Evolutionary conservation across 2,797 vertebrate genomes (phyloP).

Genomic region (Labeo calbasu): DNA sequence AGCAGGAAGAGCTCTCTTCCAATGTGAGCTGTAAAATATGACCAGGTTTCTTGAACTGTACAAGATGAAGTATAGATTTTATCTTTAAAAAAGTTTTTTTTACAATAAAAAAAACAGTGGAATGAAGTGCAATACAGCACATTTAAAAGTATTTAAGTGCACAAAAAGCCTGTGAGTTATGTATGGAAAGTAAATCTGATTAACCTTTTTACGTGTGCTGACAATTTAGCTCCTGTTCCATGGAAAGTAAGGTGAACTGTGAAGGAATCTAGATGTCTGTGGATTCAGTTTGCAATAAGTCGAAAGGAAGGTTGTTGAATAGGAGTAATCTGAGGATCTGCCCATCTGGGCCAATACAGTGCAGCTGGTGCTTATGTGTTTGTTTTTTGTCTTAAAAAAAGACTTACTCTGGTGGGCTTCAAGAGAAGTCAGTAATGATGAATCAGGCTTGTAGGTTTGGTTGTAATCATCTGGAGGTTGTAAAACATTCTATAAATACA

Average conservation of each 20-base stretch:
- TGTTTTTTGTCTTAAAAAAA: conserved; percentile 66
- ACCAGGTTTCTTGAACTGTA: neutral
- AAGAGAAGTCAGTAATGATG: conserved; percentile 69
- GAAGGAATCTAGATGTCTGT: conserved; percentile 44
- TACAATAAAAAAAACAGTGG: conserved; percentile 1
- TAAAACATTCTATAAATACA: too few relatives aligned
- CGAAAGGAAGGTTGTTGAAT: conserved; percentile 50
- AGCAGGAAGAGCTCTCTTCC: conserved; percentile 29
- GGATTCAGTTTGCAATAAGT: conserved; percentile 40
- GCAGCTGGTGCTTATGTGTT: conserved; percentile 61
- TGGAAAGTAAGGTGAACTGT: conserved; percentile 40
- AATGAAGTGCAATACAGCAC: neutral
- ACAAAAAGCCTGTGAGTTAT: neutral
- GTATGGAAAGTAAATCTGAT: conserved; percentile 26
- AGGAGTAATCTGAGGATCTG: conserved; percentile 40
- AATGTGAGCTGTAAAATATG: conserved; percentile 26
- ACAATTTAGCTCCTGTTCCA: conserved; percentile 33
- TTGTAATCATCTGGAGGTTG: too few relatives aligned
- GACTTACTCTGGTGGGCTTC: conserved; percentile 65
- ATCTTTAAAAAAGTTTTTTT: neutral
- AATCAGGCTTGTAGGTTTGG: conserved; percentile 48
- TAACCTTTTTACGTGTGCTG: conserved; percentile 16
- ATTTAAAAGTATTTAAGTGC: conserved; percentile 17
- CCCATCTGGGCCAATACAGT: conserved; percentile 41
- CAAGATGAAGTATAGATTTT: conserved; percentile 17